Conservation (phyloP, 1,140 invertebrate genomes). For the Vanessa tameamea region DNA sequence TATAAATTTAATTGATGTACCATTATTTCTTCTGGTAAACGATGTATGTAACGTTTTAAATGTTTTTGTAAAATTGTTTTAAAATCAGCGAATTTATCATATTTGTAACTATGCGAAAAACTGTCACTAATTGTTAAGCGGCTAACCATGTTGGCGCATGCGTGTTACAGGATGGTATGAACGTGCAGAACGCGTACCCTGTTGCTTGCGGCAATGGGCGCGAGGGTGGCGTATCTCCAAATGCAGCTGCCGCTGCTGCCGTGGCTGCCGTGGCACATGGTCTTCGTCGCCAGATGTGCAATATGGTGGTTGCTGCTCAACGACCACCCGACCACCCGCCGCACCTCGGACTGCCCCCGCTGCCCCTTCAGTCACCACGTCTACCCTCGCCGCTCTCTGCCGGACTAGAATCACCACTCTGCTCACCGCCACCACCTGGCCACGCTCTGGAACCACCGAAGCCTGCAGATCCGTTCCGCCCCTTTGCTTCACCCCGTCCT, state of each 20-base stretch:
- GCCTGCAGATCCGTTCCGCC: constrained; percentile 72
- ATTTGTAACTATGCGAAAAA: constrained; percentile 13
- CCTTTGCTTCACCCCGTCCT: constrained; percentile 70
- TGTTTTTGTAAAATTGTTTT: neutral
- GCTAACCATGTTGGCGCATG: constrained; percentile 32
- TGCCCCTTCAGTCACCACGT: constrained; percentile 69
- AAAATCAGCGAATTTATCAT: constrained; percentile 13
- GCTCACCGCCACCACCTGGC: constrained; percentile 73
- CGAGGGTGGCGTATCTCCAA: constrained; percentile 84
- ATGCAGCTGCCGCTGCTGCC: constrained; percentile 86
- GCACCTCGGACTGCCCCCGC: constrained; percentile 62
- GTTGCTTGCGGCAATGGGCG: constrained; percentile 80
- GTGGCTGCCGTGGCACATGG: constrained; percentile 88
- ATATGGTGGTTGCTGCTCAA: constrained; percentile 75
- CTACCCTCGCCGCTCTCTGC: constrained; percentile 68
- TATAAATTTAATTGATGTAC: neutral
- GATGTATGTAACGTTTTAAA: neutral
- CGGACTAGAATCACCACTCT: constrained; percentile 72
- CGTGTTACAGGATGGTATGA: constrained; percentile 54
- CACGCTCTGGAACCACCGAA: constrained; percentile 74
- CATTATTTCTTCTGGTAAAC: neutral
- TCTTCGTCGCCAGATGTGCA: constrained; percentile 78
- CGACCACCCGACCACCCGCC: constrained; percentile 66
- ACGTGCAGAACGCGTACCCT: constrained; percentile 72
- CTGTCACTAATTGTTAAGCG: constrained; percentile 15